Evolutionary conservation across 2,888 invertebrate species (phyloP).

Genomic region (Ypsolopha scabrella): DNA sequence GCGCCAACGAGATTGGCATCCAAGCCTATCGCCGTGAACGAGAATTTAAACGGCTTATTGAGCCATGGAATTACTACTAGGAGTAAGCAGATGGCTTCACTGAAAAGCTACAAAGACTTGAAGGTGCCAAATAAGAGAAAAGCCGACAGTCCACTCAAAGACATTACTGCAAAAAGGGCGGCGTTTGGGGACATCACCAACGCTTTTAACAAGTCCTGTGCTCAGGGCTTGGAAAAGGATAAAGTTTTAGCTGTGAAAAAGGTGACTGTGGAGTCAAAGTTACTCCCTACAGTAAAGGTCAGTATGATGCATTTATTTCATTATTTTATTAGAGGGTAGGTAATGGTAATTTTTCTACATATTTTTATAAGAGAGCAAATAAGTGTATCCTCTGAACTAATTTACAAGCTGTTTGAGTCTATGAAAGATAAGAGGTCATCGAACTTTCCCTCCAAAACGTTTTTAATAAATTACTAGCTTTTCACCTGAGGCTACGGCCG

Average conservation of each 20-base stretch:
- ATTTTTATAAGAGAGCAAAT: no score
- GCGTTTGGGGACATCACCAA: conserved; percentile 91
- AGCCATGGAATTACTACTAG: conserved; percentile 71
- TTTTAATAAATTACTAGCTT: not conserved
- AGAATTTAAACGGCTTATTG: conserved; percentile 53
- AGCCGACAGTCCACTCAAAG: conserved; percentile 83
- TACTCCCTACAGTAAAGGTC: conserved; percentile 61
- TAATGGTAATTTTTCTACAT: no score
- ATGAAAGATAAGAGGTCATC: conserved; percentile 21
- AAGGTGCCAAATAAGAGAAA: conserved; percentile 79
- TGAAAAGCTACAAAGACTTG: conserved; percentile 53
- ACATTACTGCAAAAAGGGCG: conserved; percentile 80
- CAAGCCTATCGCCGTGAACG: conserved; percentile 57
- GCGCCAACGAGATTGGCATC: conserved; percentile 73
- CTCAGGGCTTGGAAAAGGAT: conserved; percentile 42
- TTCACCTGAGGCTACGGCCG: no score
- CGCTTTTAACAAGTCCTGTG: conserved; percentile 62
- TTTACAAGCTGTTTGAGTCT: conserved; percentile 1
- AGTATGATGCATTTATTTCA: conserved; percentile 5
- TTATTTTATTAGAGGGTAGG: conserved; percentile 4
- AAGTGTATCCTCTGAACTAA: no score
- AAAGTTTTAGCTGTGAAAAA: conserved; percentile 53
- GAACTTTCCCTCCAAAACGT: conserved; percentile 48
- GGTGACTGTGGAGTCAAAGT: conserved; percentile 62
- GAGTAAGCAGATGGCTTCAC: conserved; percentile 69